These are phyloP conservation scores for Metalampra italica DNA, from an alignment of 2,888 invertebrate genomes.

Conservation along the genomic window DNA sequence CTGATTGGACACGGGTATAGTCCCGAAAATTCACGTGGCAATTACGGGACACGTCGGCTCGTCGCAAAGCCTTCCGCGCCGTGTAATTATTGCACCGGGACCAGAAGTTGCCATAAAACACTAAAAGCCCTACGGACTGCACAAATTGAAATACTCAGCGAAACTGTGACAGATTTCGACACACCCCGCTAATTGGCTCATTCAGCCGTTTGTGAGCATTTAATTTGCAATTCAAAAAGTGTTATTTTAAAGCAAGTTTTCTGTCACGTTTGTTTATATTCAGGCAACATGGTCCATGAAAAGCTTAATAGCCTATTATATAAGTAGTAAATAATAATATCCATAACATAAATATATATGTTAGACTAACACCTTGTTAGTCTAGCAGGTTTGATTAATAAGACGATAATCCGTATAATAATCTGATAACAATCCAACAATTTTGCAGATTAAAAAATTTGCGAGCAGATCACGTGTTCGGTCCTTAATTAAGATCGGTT, in stretches of 20 bases:
- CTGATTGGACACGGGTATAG: conserved; percentile 56
- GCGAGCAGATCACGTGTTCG: conserved; percentile 50
- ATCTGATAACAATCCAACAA: not conserved
- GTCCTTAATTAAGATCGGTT: conserved; percentile 69
- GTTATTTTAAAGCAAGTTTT: conserved; percentile 4
- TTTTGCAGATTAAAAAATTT: conserved; percentile 32
- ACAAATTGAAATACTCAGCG: conserved; percentile 47
- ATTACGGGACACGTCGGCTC: conserved; percentile 27
- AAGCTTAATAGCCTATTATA: not conserved
- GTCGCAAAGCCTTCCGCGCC: conserved; percentile 14
- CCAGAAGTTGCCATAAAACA: conserved; percentile 46
- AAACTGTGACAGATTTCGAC: conserved; percentile 46
- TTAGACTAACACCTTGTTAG: too few species aligned
- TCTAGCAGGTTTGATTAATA: too few species aligned
- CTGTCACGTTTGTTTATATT: not conserved
- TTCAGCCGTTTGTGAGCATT: conserved; percentile 35
- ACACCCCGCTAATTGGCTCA: conserved; percentile 55
- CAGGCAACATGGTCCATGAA: not conserved
- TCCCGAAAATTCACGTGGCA: conserved; percentile 39
- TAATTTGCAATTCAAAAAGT: conserved; percentile 27
- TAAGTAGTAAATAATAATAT: too few species aligned
- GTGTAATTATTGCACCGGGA: conserved; percentile 46
- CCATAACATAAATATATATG: too few species aligned
- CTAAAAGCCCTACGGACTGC: conserved; percentile 18
- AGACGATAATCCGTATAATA: not conserved